Base-by-base conservation (phyloP, 92 coral and sea anemone genomes). In the Epizoanthus illoricatus region DNA sequence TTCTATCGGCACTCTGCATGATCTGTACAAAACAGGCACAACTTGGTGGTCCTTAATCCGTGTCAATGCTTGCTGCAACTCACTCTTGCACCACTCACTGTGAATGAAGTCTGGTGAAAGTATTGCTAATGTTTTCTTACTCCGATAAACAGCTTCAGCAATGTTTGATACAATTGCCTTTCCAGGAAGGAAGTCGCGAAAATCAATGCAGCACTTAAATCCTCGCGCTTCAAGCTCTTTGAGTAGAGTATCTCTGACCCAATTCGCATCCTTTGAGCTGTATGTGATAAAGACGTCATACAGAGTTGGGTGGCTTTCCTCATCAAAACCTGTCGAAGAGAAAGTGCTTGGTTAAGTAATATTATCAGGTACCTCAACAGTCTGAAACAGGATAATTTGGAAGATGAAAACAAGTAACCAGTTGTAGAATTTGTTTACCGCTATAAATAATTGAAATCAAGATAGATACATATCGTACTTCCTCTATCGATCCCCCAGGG, bases 231-330 rank as follows among this genome's bases (percentile, higher is more conserved):
- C 98, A 41, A 95, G 88, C 89, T 83, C 83, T 33, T 79, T 86
- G 18, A 59, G 56, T 45, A 87, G 76, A 39, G 87, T 78, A 8
- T 84, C 84, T 47, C 86, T 88, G 54, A 92, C 98, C 86, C 92
- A 92, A 52, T 24, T 75, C 0, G 79, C 89, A 75, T 95, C 98
- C 54, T 85, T 92, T 2, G 81, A 84, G 78, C 97, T 92, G 82
- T 88, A 95, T 56, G 97, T 90, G 58, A 95, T 84, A 63, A 95
- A 95, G 24, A 93, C 97, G 21, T 95, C 98, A 64, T 92, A 92
- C 18, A 47, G 69, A 3, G 83, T 36, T 39, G 80, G 80, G n/a
- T 28, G 36, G 20, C 19, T 5, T 5, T 73, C 69, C 42, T 58
- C 81, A 12, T 40, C 57, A 7, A 13, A 9, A 75, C 1, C 81